phyloP scores from a whole-genome alignment of 1,140 invertebrate species.

The Cyclargus thomasi region DNA sequence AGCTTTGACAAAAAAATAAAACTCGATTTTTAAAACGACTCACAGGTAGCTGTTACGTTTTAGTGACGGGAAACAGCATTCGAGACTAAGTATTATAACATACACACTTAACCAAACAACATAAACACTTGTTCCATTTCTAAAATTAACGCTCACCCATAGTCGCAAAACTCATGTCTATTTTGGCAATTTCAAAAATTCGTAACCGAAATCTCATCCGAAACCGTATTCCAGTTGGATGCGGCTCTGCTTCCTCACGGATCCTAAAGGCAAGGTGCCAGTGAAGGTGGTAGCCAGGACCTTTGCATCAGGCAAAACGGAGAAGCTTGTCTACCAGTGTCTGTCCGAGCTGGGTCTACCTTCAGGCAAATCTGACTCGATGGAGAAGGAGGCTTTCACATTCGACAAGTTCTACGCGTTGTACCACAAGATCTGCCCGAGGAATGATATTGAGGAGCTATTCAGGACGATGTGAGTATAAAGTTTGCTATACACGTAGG shows the following conservation, averaged over 20 bases:
- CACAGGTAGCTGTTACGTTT: too few relatives aligned
- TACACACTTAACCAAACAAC: too few relatives aligned
- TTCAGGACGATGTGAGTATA: constrained; percentile 95
- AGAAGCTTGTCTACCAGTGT: constrained; percentile 97
- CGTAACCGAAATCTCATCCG: too few relatives aligned
- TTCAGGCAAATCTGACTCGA: constrained; percentile 96
- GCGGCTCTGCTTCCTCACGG: constrained; percentile 93
- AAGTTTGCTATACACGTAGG: too few relatives aligned
- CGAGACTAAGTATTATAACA: too few relatives aligned
- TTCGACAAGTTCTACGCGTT: constrained; percentile 99
- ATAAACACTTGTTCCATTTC: too few relatives aligned
- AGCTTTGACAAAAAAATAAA: too few relatives aligned
- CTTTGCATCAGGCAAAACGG: constrained; percentile 97
- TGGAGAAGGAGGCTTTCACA: constrained; percentile 96
- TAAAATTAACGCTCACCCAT: too few relatives aligned
- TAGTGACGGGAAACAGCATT: too few relatives aligned
- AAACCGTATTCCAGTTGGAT: constrained; percentile 88
- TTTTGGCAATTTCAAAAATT: not conserved
- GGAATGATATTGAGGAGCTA: constrained; percentile 99
- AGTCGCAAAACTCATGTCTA: too few relatives aligned
- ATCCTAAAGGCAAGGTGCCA: constrained; percentile 96
- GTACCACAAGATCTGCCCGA: constrained; percentile 99
- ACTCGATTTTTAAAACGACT: too few relatives aligned
- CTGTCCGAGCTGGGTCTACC: constrained; percentile 95
- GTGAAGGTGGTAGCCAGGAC: constrained; percentile 97